phyloP scores from a whole-genome alignment of 2,113 vertebrate genomes.

The Paracanthobrama guichenoti region DNA sequence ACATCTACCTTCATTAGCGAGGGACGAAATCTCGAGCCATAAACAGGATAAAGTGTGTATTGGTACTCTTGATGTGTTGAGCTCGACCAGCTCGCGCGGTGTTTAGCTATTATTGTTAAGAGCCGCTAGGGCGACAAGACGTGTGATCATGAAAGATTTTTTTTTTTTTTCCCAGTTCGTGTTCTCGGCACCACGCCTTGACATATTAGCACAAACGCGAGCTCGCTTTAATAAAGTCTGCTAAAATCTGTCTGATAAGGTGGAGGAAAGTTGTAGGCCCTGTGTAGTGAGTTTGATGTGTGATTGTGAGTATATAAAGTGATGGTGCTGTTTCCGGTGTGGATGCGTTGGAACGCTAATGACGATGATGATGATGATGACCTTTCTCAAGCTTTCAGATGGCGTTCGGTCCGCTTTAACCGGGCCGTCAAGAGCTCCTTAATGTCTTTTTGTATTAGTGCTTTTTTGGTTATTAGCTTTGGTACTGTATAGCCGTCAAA shows the following conservation, averaged over 20 bases:
- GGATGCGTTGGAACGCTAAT: conserved; percentile 44
- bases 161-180: conserved; percentile 36
- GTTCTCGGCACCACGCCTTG: conserved; percentile 40
- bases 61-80: neutral
- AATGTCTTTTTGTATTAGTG: neutral
- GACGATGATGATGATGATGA: conserved; percentile 32
- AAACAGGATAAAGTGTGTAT: conserved; percentile 1
- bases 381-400: conserved; percentile 38
- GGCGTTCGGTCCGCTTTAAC: conserved; percentile 26
- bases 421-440: neutral
- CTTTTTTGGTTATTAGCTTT: neutral
- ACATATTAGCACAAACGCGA: conserved; percentile 28
- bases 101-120: conserved; percentile 31
- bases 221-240: neutral
- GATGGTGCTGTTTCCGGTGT: conserved; percentile 42
- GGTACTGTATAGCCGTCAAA: neutral
- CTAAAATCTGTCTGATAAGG: neutral
- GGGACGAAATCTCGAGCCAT: neutral
- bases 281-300: conserved; percentile 29
- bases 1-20: neutral
- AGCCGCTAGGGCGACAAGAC: conserved; percentile 41
- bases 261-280: conserved; percentile 29
- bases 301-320: conserved; percentile 44
- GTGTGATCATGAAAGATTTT: conserved; percentile 34
- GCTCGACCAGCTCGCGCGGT: neutral